A percentile compares a stretch with the other conserved stretches of the same genome.
Conservation (phyloP, 2,888 invertebrate species). For the Aspidiotus destructor region DNA sequence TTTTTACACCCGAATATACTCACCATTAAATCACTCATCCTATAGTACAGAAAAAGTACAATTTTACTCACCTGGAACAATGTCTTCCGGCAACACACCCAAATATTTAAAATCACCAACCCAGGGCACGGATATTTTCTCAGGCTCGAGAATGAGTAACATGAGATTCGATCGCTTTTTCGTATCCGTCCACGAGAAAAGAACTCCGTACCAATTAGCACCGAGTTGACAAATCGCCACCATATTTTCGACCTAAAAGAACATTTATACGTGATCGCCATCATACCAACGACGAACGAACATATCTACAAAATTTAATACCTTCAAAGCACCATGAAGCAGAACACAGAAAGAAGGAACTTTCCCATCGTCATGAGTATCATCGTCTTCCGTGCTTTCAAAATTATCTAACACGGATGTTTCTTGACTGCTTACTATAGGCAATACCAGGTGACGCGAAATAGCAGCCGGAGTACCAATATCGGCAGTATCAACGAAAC, state of each 20-base stretch:
- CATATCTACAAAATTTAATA: conserved; percentile 38
- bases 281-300: neutral
- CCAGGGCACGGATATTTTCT: conserved; percentile 74
- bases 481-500: conserved; percentile 78
- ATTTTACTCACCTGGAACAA: conserved; percentile 10
- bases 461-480: conserved; percentile 84
- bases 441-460: conserved; percentile 80
- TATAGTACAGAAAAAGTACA: neutral
- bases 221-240: conserved; percentile 76
- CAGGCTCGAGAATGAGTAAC: conserved; percentile 75
- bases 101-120: conserved; percentile 71
- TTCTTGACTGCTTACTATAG: conserved; percentile 43
- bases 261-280: conserved; percentile 3
- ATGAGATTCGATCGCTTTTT: conserved; percentile 87
- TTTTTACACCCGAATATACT: too few species aligned
- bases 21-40: neutral
- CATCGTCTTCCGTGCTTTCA: conserved; percentile 25
- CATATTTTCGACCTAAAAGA: conserved; percentile 67
- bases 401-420: conserved; percentile 24
- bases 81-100: conserved; percentile 46
- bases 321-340: conserved; percentile 83
- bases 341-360: conserved; percentile 84
- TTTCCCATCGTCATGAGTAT: conserved; percentile 59
- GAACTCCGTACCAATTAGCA: conserved; percentile 86
- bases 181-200: conserved; percentile 87